Base-by-base conservation (phyloP, 2,888 invertebrate genomes). In the Drosophila merina region DNA sequence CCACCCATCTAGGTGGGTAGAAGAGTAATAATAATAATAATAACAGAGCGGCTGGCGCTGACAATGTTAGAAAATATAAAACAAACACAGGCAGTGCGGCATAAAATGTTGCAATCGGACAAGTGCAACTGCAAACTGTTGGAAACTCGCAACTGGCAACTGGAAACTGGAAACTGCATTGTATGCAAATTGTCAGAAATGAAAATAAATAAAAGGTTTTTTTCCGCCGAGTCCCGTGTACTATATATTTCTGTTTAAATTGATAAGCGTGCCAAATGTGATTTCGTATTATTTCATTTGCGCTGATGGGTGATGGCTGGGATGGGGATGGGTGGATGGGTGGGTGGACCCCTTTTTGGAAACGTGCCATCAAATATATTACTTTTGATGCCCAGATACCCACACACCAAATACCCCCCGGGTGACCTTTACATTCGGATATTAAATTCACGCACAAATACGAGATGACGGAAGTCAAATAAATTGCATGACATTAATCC, bases 101-200 rank as follows among this genome's bases (percentile, higher is more conserved):
- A 42, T 26, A 8, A 10, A 42, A 54, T 30, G 36, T 36, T 42
- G 42, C 12, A 48, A 57, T 26, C 54, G 64, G 36, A 36, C 40
- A 66, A 66, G 14, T 57, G 54, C 71, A 63, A 58, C 55, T 52
- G 50, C 7, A 48, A 75, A 57, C 54, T 55, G 67, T 28, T 33
- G 56, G 9, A 45, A 56, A 36, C 14, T 33, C 31, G 9, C 30
- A 56, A 36, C 33, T 45, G 28, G 3, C 14, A 59, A 45, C 14
- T 33, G 56, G 9, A 36, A 56, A 36, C 33, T 45, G 28, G 3
- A 70, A 76, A 76, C 60, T 83, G 84, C 76, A 84, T 74, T 86
- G 76, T 72, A 86, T 84, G 85, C 87, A 84, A 82, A 82, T 82
- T 84, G 74, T 60, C 71, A 70, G 6, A 3, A 9, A 42, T 14